Base-by-base conservation (phyloP, 2,888 invertebrate genomes). In the Dicranocentrus wangi region DNA sequence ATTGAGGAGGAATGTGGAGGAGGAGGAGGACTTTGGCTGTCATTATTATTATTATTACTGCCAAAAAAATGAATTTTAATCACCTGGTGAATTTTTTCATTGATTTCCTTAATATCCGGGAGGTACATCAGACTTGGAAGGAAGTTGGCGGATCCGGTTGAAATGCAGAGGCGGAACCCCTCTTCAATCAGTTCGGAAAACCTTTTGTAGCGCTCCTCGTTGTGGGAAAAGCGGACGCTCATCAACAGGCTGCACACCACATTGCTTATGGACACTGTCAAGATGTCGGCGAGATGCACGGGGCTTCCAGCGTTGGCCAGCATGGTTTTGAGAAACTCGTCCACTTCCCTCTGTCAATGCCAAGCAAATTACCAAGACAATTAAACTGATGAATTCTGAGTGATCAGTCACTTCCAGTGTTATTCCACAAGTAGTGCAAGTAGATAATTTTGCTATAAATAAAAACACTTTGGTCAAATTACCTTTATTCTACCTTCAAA, bases 231-330 rank as follows among this genome's bases (percentile, higher is more conserved):
- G 53, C 95, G 91, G 2, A 94, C 93, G 39, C 95, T 94, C 96
- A 97, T 96, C 87, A 96, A 92, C 86, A 96, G 92, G 83, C 94
- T 94, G 89, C 96, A 96, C 86, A 97, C 96, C 2, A 97, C 95
- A 89, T 97, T 97, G 87, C 94, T 95, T 85, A 96, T 93, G 32
- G 94, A 93, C 85, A 95, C 91, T 51, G 95, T 93, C 69, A 97
- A 91, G 21, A 93, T 90, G 8, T 93, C 93, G 70, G 94, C 94
- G 72, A 95, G 90, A 87, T 94, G 93, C 51, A 93, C 91, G 0
- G 95, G 91, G 42, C 91, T 90, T n/a, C 93, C 93, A 70, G 92
- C 90, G 3, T 90, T 90, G 73, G 91, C 91, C 78, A 95, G 88
- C 73, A 92, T 92, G 0, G 70, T 13, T 42, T 90, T 90, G 66